phyloP scores from a whole-genome alignment of 2,113 vertebrate species.

The Scomber scombrus region DNA sequence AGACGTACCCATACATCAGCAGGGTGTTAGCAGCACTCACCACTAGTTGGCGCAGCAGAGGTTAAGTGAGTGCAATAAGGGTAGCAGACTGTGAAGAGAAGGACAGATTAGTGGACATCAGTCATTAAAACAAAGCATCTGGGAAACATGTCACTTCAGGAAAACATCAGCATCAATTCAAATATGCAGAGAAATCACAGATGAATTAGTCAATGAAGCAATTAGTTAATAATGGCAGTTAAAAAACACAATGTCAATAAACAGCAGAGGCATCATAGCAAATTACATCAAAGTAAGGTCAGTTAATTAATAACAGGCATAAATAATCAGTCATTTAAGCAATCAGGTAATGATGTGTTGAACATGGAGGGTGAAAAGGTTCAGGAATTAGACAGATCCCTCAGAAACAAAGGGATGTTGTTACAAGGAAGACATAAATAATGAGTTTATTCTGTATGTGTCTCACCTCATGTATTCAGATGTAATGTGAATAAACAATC shows the following conservation, averaged over 20 bases:
- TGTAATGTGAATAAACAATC: too few relatives aligned
- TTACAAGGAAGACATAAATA: too few relatives aligned
- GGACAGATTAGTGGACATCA: conserved; percentile 66
- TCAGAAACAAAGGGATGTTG: too few relatives aligned
- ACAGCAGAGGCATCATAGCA: too few relatives aligned
- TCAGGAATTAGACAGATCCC: not conserved
- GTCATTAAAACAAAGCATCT: not conserved
- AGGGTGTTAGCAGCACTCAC: conserved; percentile 85
- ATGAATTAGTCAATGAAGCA: conserved; percentile 18
- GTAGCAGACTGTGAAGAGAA: conserved; percentile 85
- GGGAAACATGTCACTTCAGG: not conserved
- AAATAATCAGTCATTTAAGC: not conserved
- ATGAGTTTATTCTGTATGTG: too few relatives aligned
- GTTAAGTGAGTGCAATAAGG: conserved; percentile 83
- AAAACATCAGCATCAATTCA: not conserved
- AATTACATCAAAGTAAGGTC: too few relatives aligned
- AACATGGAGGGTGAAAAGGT: not conserved
- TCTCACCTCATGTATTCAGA: too few relatives aligned
- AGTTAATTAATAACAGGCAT: not conserved
- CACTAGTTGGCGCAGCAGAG: conserved; percentile 81
- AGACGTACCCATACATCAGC: not conserved
- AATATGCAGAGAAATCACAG: not conserved
- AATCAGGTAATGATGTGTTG: not conserved
- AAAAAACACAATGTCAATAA: too few relatives aligned
- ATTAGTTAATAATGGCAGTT: not conserved